Evolutionary conservation across 1,140 invertebrate genomes (phyloP), one percentile per base, ranked within the genome.

Genomic region (Asbolus verrucosus): DNA sequence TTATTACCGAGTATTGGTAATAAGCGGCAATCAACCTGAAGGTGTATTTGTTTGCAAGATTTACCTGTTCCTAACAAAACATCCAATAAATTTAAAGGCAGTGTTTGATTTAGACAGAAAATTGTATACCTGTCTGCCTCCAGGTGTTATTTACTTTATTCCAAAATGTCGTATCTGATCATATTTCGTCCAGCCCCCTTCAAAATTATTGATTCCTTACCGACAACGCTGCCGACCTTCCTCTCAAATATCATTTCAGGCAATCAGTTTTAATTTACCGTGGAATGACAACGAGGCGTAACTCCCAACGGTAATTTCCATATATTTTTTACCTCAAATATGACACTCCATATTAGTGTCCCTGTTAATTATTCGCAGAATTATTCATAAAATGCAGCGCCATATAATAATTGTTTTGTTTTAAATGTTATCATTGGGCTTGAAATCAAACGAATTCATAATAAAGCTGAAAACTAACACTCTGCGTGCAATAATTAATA

Each of bases 91-190:
- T 54, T 13, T 13, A 13, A 16, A 43, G 21, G 19, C 33, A 11
- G 5, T 54, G 14, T 54, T 54, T 54, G 46, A 54, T 54, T 54
- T 54, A 14, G 21, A 24, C 46, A 50, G 43, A 19, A 50, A 50
- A 50, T 50, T 50, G 16, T 50, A 36, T 36, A 36, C 16, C 43
- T 50, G 43, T 19, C 19, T 54, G 8, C 19, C 46, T 27, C 46
- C 46, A 54, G 46, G 46, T 54, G 46, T 54, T 54, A 54, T 54
- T 54, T 54, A 27, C 19, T 54, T 46, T 27, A 54, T 54, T 54
- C n/a, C 11, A 11, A 36, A 36, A 36, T 11, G 33, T 36, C 46
- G 21, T 54, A 27, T 54, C 46, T 54, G 46, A 54, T 54, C 46
- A 54, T 54, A 54, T 54, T 54, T 54, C 46, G 9, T 36, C 18